Evolutionary conservation across 1,140 invertebrate species (phyloP), one percentile per base, ranked within the genome.

Genomic region (Pinna nobilis): DNA sequence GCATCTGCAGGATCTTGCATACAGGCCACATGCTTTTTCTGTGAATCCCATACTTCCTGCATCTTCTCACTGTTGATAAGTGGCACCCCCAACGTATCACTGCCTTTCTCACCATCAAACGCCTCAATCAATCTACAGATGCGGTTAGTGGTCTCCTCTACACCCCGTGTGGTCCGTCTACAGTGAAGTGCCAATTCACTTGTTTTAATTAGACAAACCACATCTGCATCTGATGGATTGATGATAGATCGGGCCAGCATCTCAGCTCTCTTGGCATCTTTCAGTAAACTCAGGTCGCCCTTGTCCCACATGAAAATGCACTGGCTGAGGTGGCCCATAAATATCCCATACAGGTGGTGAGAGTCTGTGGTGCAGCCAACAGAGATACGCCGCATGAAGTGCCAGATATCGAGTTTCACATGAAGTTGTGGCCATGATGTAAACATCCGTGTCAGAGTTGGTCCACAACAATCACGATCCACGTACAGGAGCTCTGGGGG

Each of bases 351-450:
- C 5, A 61, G 59, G n/a, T 6, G 30, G 30, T 61, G 32, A 18
- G 33, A 7, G 23, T 61, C 59, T 61, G 70, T 76, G 50, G 73
- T 66, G 49, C 33, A 66, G 18, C 73, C 70, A 25, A 55, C 13
- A 23, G 76, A 70, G 1, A 82, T 3, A 13, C 74, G 37, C 11
- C 80, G 50, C 75, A 76, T 82, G 65, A 82, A 79, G 44, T 81
- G 79, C 79, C 81, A 82, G 6, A 82, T 65, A 53, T 79, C 79
- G 25, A 82, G 68, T 18, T 74, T 18, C 6, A 78, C 39, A 5
- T 18, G 2, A 28, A 70, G 41, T 11, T 53, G 15, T 37, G 41
- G 51, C 66, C 72, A 70, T 1, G 7, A 49, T 11, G 53, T 0
- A n/a, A 69, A 69, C n/a, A 53, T 11, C 20, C 25, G 30, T 11